phyloP scores from a whole-genome alignment of 2,888 invertebrate genomes.

The Adineta ricciae region DNA sequence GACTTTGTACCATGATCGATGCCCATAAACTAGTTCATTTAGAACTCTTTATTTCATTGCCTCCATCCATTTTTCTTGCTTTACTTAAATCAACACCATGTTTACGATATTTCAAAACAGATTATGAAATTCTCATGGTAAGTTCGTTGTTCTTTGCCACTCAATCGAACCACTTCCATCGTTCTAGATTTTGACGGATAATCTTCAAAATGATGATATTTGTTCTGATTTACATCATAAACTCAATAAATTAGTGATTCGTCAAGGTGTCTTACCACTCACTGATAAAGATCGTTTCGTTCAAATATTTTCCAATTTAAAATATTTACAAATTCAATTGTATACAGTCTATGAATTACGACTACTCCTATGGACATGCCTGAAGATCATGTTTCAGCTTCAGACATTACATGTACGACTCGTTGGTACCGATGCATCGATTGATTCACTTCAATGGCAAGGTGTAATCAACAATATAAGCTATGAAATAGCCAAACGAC shows the following conservation, averaged over 20 bases:
- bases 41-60: neutral
- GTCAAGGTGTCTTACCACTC: neutral
- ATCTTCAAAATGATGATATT: neutral
- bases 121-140: neutral
- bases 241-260: neutral
- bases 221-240: neutral
- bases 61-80: neutral
- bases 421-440: neutral
- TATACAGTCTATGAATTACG: neutral
- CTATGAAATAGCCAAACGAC: neutral
- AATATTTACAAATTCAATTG: neutral
- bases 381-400: neutral
- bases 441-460: neutral
- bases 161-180: no score
- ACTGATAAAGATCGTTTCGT: neutral
- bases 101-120: slow-evolving; percentile 14
- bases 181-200: neutral
- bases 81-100: neutral
- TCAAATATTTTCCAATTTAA: neutral
- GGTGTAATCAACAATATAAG: neutral
- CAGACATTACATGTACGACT: neutral
- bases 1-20: neutral
- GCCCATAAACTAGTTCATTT: neutral
- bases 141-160: neutral
- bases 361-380: neutral